Base-by-base conservation (phyloP, 1,140 invertebrate species). In the Nebria ingens region DNA sequence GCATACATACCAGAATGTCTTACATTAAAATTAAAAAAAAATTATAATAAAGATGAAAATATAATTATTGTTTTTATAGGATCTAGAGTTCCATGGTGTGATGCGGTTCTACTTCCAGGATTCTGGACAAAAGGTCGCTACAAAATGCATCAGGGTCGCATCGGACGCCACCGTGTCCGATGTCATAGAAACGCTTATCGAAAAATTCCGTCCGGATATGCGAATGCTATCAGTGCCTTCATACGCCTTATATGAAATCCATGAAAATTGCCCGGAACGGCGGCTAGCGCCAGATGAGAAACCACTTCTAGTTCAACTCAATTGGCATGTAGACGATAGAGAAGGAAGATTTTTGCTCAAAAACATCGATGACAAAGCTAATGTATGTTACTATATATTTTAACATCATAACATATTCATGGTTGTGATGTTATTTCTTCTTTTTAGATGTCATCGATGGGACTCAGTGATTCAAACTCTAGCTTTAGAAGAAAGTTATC, bases 71-170 rank as follows among this genome's bases (percentile, higher is more conserved):
- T 66, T 62, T 62, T 83, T 80, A 53, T 77, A 98, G 93, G 87
- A 97, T 67, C 79, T 97, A 67, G 94, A 98, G 72, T 99, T 98
- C 73, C 92, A 98, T 75, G 97, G 97, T 15, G 97, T 99, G 15
- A 99, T 99, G 91, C 79, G 89, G 56, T 99, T 98, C 75, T 98
- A 97, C 73, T 98, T 97, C 71, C 96, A 99, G 90, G 92, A 95
- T 72, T 89, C 89, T 21, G 91, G 91, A 25, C 89, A 93, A 73
- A 97, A 97, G 75, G 93, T 98, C 42, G 92, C 94, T n/a, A 99
- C 97, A 23, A 99, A 99, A 76, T 99, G 97, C 73, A 95, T 99
- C 59, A 82, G 97, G 56, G 95, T 99, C 11, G 87, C 94, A 20
- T 96, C 91, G 49, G 92, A 94, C 58, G 96, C 95, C 6, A 96